Evolutionary conservation across 2,888 invertebrate genomes (phyloP), one percentile per base, ranked within the genome.

Genomic region (Phengaris alcon): DNA sequence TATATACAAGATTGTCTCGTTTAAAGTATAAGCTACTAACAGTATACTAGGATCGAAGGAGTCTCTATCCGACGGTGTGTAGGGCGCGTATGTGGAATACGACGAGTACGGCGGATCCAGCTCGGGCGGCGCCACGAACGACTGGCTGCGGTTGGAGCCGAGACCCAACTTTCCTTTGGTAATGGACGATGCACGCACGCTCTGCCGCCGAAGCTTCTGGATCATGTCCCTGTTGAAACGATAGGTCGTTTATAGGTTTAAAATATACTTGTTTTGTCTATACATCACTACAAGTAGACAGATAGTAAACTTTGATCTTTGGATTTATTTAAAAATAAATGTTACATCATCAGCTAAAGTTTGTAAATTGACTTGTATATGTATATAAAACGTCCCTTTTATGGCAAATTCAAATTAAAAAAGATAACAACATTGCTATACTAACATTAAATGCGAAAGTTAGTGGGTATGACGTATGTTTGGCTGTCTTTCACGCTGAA

Each of bases 181-280:
- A 81, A 97, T 95, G 22, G 96, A 95, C 10, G 96, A 95, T 0
- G 96, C 96, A 82, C 96, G 96, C 13, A 97, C 96, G 83, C 97
- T 97, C 87, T 98, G 97, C 46, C 97, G 94, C 48, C 97, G 94
- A 55, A 98, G 90, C 86, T 97, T 97, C 87, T 98, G 98, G 80
- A 99, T 97, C 96, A 99, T 97, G 87, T 99, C 99, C 80, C 98
- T 95, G 81, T 64, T 35, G 6, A 64, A 64, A 6, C 12, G n/a
- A 55, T n/a, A n/a, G 4, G 5, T 7, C 13, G 5, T 55, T 9
- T 52, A 52, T 10, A 52, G 7, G 10, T 10, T 52, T 52, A 52
- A 35, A 35, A 35, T 4, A 35, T 35, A 35, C 35, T 12, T 12
- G 52, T 52, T 48, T 48, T 48, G 7, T 48, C 48, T 48, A 2